Conservation (phyloP, 1,140 invertebrate genomes). For the Drosophila sturtevanti region DNA sequence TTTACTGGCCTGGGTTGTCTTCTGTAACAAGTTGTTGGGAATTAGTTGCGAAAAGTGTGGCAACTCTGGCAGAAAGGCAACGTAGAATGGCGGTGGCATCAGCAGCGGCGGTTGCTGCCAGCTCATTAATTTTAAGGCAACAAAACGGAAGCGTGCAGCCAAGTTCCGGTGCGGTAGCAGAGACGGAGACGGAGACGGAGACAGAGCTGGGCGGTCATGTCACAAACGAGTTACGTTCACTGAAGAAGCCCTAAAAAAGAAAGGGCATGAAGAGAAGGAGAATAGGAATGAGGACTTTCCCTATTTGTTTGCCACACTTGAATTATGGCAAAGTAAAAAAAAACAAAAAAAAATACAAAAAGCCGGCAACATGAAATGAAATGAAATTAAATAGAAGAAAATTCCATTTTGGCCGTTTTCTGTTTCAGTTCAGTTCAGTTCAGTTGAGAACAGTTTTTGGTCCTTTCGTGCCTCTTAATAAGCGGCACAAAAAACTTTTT, state of each 20-base stretch:
- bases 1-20: constrained; percentile 38
- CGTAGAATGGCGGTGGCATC: neutral
- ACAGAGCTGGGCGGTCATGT: constrained; percentile 39
- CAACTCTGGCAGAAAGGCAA: constrained; percentile 41
- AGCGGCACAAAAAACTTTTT: constrained; percentile 68
- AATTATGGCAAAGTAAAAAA: constrained; percentile 71
- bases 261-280: neutral
- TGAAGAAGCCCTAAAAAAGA: neutral
- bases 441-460: constrained; percentile 23
- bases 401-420: constrained; percentile 39
- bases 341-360: neutral
- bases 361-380: neutral
- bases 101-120: constrained; percentile 32
- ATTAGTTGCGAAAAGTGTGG: constrained; percentile 80
- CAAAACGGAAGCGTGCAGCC: constrained; percentile 77
- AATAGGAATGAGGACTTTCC: neutral
- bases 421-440: too few species aligned
- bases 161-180: constrained; percentile 67
- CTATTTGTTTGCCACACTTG: constrained; percentile 63
- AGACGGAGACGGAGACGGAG: constrained; percentile 42
- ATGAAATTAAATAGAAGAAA: constrained; percentile 24
- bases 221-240: constrained; percentile 30
- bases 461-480: constrained; percentile 62
- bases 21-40: constrained; percentile 74
- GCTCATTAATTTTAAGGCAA: constrained; percentile 78